Percentiles rank a stretch among this genome's conserved stretches.
These are phyloP conservation scores for Eulimnadia texana DNA, from an alignment of 1,140 invertebrate genomes.

Conservation along the genomic window DNA sequence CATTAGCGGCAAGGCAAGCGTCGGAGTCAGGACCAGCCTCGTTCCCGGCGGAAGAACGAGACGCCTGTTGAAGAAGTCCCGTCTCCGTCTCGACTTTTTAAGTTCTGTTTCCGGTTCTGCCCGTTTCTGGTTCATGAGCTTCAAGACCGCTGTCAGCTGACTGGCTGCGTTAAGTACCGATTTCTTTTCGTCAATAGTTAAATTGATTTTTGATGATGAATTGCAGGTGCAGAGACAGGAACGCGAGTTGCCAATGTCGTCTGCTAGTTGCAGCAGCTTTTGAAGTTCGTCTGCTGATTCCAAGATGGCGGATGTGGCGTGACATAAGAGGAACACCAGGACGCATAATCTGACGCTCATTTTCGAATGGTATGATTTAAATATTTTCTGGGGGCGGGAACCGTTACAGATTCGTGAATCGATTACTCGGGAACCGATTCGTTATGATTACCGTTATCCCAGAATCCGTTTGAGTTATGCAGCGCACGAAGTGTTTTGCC, in stretches of 20 bases:
- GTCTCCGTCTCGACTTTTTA: not conserved
- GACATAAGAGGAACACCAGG: no score
- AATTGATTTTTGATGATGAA: not conserved
- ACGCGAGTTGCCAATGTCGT: not conserved
- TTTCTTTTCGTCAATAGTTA: not conserved
- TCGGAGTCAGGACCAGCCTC: constrained; percentile 58
- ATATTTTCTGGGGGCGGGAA: no score
- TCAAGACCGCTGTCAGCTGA: not conserved
- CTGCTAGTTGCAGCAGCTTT: not conserved
- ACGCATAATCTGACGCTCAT: no score
- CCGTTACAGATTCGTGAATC: no score
- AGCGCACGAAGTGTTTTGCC: no score
- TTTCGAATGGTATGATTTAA: no score
- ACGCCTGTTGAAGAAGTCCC: constrained; percentile 32
- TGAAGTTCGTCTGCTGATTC: not conserved
- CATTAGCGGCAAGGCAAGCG: constrained; percentile 62
- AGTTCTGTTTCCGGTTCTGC: not conserved
- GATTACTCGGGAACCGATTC: no score
- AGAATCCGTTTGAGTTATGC: no score
- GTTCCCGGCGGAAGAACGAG: constrained; percentile 66
- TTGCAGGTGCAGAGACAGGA: not conserved
- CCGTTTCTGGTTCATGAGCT: not conserved
- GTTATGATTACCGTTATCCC: no score
- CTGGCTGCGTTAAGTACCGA: not conserved
- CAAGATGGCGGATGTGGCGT: no score